phyloP scores from a whole-genome alignment of 53 echinoderm and acorn worm species.

The Stichopus horrens region DNA sequence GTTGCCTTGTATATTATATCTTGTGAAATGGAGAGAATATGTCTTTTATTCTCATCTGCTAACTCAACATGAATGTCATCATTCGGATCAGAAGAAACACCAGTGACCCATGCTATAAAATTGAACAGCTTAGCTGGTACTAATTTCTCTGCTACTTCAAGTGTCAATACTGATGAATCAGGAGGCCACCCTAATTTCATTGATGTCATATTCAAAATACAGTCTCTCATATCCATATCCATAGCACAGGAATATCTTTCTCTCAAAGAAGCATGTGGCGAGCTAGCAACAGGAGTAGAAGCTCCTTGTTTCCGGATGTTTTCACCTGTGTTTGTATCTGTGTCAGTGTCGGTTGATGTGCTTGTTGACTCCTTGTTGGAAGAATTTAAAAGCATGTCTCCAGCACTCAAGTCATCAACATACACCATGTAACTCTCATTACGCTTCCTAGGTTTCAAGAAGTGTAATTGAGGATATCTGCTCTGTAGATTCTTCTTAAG shows the following conservation, averaged over 20 bases:
- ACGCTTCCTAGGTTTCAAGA: constrained; percentile 13
- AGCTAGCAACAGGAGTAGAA: background rate
- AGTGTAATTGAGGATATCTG: constrained; percentile 16
- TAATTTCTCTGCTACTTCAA: background rate
- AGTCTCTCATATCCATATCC: constrained; percentile 5
- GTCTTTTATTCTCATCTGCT: background rate
- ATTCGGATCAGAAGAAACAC: background rate
- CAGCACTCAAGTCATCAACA: constrained; percentile 31
- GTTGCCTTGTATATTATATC: constrained; percentile 27
- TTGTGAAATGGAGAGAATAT: background rate
- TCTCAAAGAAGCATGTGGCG: background rate
- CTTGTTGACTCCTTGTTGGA: constrained; percentile 15
- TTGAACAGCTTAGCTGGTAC: constrained; percentile 5
- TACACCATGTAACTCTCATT: constrained; percentile 32
- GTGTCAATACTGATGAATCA: background rate
- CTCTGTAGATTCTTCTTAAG: constrained; percentile 14
- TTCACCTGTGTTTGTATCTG: too few species aligned
- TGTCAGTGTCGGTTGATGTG: background rate
- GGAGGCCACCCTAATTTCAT: constrained; percentile 5
- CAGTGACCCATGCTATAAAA: constrained; percentile 12
- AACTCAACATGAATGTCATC: background rate
- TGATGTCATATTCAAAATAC: constrained; percentile 11
- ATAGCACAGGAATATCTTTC: constrained; percentile 24
- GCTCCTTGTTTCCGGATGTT: constrained; percentile 21
- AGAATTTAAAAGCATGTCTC: constrained; percentile 11